Percentiles rank a stretch among this genome's conserved stretches.
These are phyloP conservation scores for Operophtera brumata DNA, from an alignment of 2,888 invertebrate genomes.

Conservation along the genomic window DNA sequence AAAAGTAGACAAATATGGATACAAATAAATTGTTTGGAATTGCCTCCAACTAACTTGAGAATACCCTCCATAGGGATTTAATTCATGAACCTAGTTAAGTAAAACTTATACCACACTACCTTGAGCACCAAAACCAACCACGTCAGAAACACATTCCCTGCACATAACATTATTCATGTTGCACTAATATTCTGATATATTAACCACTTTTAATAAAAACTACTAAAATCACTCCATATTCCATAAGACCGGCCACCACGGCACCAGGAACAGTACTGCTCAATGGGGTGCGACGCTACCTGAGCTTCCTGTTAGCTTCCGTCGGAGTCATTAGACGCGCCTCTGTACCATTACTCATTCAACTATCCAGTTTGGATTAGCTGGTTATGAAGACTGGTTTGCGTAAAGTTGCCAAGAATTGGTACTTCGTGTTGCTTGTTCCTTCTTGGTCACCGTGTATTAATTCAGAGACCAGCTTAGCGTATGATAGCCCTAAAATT, in stretches of 20 bases:
- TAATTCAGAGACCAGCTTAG: too few species aligned
- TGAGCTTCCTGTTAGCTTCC: constrained; percentile 63
- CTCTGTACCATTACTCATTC: constrained; percentile 42
- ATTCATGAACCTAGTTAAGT: too few species aligned
- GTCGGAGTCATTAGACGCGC: constrained; percentile 57
- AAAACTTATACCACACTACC: constrained; percentile 9
- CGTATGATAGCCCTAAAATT: too few species aligned
- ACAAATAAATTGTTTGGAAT: too few species aligned
- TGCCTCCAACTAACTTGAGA: too few species aligned
- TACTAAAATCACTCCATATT: constrained; percentile 2
- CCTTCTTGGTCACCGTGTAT: too few species aligned
- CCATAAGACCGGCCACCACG: constrained; percentile 42
- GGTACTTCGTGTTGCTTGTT: too few species aligned
- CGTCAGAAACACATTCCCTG: constrained; percentile 26
- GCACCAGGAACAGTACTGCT: constrained; percentile 50
- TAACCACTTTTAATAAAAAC: constrained; percentile 3
- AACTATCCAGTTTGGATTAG: constrained; percentile 21
- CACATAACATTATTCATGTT: constrained; percentile 29
- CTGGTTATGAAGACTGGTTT: constrained; percentile 1
- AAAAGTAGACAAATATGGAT: too few species aligned
- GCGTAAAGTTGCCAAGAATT: neutral
- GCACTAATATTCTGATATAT: neutral
- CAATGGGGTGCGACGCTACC: constrained; percentile 55
- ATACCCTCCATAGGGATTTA: too few species aligned
- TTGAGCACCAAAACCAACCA: constrained; percentile 18